Evolutionary conservation across 2,797 vertebrate genomes (phyloP).

Genomic region (Heteromormyrus szaboi): DNA sequence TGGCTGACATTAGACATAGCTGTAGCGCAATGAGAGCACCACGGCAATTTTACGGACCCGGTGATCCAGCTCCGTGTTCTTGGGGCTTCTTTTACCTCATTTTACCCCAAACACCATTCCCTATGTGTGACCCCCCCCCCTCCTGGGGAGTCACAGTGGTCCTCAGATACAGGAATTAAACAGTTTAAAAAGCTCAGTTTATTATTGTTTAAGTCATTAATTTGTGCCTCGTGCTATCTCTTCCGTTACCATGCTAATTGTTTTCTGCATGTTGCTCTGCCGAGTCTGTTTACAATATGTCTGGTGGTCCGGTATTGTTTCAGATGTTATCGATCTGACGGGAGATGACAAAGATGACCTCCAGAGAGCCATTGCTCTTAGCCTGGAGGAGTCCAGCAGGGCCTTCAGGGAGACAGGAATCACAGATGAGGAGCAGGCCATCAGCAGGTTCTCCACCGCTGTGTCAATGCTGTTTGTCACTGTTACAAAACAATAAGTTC

Average conservation of each 20-base stretch:
- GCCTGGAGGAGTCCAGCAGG: constrained; percentile 92
- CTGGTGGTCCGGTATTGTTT: constrained; percentile 37
- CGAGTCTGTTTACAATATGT: neutral
- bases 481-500: neutral
- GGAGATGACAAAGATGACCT: constrained; percentile 99
- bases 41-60: neutral
- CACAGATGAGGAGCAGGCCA: constrained; percentile 97
- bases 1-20: neutral
- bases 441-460: constrained; percentile 79
- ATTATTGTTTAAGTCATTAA: neutral
- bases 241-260: neutral
- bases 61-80: neutral
- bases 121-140: neutral
- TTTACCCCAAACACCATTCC: neutral
- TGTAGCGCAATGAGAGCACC: neutral
- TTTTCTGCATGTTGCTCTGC: neutral
- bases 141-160: neutral
- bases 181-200: neutral
- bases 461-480: neutral
- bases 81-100: neutral
- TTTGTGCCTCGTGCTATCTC: neutral
- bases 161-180: neutral
- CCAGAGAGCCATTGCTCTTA: constrained; percentile 96
- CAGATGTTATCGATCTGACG: constrained; percentile 97
- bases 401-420: constrained; percentile 97